phyloP scores from a whole-genome alignment of 2,797 vertebrate species.

The Manis pentadactyla region DNA sequence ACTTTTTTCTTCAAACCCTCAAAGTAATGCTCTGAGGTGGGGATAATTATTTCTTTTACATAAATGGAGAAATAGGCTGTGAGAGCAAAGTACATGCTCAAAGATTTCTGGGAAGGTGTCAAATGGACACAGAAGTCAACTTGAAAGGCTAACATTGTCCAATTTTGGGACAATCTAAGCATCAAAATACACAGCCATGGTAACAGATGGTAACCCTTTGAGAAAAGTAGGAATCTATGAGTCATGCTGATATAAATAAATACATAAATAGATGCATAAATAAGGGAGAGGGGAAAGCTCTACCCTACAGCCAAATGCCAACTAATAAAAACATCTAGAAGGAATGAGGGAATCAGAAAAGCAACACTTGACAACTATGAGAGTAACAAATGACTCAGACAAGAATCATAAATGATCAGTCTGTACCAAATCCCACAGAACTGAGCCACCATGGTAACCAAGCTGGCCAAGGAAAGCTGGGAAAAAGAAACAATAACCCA shows the following conservation, averaged over 20 bases:
- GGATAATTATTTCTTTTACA: background rate
- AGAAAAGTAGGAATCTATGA: background rate
- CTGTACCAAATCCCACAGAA: background rate
- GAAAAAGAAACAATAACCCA: background rate
- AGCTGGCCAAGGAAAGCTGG: background rate
- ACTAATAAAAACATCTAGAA: background rate
- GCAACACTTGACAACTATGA: background rate
- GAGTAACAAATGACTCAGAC: background rate
- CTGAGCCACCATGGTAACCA: conserved; percentile 12
- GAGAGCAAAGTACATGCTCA: background rate
- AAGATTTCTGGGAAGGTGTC: background rate
- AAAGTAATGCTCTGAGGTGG: background rate
- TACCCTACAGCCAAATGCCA: background rate
- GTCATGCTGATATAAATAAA: background rate
- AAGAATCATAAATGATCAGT: background rate
- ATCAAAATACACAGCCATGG: background rate
- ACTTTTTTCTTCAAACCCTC: background rate
- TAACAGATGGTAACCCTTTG: background rate
- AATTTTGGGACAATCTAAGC: background rate
- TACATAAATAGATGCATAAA: background rate
- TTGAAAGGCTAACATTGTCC: background rate
- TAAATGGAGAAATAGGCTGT: background rate
- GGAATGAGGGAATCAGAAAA: background rate
- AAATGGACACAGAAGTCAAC: background rate
- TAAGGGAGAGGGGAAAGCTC: background rate